Evolutionary conservation across 2,888 invertebrate species (phyloP).

Genomic region (Tyria jacobaeae): DNA sequence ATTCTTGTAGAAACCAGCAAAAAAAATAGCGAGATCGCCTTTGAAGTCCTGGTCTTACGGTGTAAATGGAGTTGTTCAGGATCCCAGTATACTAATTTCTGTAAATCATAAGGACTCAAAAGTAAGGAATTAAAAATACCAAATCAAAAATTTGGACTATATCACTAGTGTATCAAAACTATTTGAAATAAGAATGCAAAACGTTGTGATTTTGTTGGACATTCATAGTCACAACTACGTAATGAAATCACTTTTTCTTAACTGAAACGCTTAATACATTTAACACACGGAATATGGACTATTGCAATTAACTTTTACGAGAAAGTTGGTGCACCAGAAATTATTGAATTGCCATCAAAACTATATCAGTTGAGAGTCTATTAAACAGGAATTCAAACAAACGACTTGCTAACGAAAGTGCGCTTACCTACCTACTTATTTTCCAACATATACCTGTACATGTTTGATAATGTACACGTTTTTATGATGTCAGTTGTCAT

Average conservation of each 20-base stretch:
- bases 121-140: too few species aligned
- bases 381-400: constrained; percentile 17
- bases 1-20: too few species aligned
- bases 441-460: constrained; percentile 21
- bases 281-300: neutral
- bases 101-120: too few species aligned
- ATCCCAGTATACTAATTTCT: too few species aligned
- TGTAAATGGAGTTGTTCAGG: too few species aligned
- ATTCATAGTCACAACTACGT: neutral
- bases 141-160: too few species aligned
- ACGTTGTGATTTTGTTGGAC: neutral
- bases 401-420: constrained; percentile 38
- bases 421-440: constrained; percentile 38
- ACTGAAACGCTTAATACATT: neutral
- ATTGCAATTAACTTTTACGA: constrained; percentile 3
- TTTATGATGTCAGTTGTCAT: constrained; percentile 30
- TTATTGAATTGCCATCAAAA: constrained; percentile 5
- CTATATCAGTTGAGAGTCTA: constrained; percentile 14
- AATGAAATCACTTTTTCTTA: neutral
- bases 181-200: neutral
- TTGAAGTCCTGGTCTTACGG: too few species aligned
- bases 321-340: constrained; percentile 5
- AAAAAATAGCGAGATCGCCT: too few species aligned
- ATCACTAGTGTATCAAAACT: neutral
- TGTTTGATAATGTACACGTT: constrained; percentile 11